phyloP scores from a whole-genome alignment of 2,888 invertebrate species.

The Heteromyza rotundicornis region DNA sequence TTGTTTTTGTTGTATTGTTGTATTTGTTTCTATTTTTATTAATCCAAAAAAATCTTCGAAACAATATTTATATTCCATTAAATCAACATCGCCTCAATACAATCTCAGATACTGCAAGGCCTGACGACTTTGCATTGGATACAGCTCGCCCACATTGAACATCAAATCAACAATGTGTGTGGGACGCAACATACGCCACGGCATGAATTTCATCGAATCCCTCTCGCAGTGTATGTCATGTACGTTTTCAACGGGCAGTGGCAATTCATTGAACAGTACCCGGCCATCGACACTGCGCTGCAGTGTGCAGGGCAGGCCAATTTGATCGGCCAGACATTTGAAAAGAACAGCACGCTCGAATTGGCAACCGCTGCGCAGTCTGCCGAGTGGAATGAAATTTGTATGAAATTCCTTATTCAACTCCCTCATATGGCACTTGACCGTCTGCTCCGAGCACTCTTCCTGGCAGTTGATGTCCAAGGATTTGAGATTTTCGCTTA shows the following conservation, averaged over 20 bases:
- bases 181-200: slow-evolving; percentile 66
- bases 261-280: slow-evolving; percentile 71
- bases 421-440: slow-evolving; percentile 65
- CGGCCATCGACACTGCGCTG: slow-evolving; percentile 65
- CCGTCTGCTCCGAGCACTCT: slow-evolving; percentile 62
- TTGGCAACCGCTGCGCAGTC: slow-evolving; percentile 67
- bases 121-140: slow-evolving; percentile 56
- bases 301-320: slow-evolving; percentile 69
- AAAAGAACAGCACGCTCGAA: slow-evolving; percentile 71
- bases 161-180: slow-evolving; percentile 71
- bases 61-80: background rate
- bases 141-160: slow-evolving; percentile 52
- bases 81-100: too few species aligned
- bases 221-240: slow-evolving; percentile 49
- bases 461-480: slow-evolving; percentile 59
- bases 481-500: slow-evolving; percentile 39
- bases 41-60: background rate
- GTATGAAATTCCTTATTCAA: slow-evolving; percentile 62
- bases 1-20: background rate
- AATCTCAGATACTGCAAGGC: slow-evolving; percentile 51
- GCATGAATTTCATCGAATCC: slow-evolving; percentile 53
- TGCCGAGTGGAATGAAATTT: slow-evolving; percentile 68
- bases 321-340: slow-evolving; percentile 70
- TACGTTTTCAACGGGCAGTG: slow-evolving; percentile 63
- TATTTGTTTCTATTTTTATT: background rate